These are phyloP conservation scores for Poeciliopsis presidionis DNA, from an alignment of 2,797 vertebrate species.

Conservation along the genomic window DNA sequence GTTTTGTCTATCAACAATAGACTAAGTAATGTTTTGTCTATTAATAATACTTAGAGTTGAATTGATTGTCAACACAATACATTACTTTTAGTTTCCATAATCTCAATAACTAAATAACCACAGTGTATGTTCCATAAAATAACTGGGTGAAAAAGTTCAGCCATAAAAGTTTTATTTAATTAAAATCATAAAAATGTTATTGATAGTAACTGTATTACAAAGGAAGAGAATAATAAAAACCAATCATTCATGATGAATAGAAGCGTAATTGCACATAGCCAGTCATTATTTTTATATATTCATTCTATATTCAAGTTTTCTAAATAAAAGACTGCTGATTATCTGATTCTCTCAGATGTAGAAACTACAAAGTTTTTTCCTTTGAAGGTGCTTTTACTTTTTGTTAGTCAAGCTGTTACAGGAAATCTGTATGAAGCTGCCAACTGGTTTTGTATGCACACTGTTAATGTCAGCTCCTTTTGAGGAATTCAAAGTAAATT, in stretches of 20 bases:
- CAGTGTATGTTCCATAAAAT: background rate
- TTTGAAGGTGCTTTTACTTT: background rate
- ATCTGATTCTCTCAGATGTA: background rate
- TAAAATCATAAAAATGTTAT: background rate
- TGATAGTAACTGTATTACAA: background rate
- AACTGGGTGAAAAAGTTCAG: background rate
- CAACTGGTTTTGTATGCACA: constrained; percentile 20
- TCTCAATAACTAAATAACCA: background rate
- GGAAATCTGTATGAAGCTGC: constrained; percentile 4
- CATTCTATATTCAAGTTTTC: background rate
- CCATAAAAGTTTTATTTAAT: background rate
- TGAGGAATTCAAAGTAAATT: background rate
- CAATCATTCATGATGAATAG: background rate
- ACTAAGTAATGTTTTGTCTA: background rate
- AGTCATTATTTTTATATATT: too few relatives aligned
- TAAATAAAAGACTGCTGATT: background rate
- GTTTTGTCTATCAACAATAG: too few relatives aligned
- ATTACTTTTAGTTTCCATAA: background rate
- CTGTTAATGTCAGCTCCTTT: background rate
- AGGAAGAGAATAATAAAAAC: background rate
- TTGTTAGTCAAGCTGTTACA: background rate
- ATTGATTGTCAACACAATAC: background rate
- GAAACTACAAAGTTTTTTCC: background rate
- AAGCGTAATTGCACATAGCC: too few relatives aligned
- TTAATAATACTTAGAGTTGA: background rate